phyloP scores from a whole-genome alignment of 2,797 vertebrate species.

The Amphiprion clarkii region DNA sequence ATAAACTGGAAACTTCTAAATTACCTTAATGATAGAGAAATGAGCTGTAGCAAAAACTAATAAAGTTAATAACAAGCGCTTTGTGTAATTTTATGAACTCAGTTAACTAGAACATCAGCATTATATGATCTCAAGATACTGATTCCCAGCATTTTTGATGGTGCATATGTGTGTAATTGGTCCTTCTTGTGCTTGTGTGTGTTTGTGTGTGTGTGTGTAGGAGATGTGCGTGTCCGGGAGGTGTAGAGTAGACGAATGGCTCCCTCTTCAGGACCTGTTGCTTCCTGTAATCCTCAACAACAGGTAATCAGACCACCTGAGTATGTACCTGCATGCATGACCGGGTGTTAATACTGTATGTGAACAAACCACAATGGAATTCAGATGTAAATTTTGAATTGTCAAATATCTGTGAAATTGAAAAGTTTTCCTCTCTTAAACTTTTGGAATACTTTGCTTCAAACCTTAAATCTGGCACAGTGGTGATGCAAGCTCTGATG shows the following conservation, averaged over 20 bases:
- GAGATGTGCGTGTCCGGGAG: slow-evolving; percentile 84
- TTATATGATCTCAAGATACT: slow-evolving; percentile 13
- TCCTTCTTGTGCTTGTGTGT: slow-evolving; percentile 2
- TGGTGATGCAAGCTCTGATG: slow-evolving; percentile 57
- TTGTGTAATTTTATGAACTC: slow-evolving; percentile 10
- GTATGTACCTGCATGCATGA: slow-evolving; percentile 5
- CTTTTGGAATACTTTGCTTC: slow-evolving; percentile 60
- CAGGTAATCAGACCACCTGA: slow-evolving; percentile 75
- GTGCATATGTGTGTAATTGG: slow-evolving; percentile 7
- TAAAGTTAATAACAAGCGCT: slow-evolving; percentile 6
- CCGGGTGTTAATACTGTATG: slow-evolving; percentile 13
- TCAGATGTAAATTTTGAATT: slow-evolving; percentile 33
- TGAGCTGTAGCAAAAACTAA: not conserved
- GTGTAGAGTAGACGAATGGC: slow-evolving; percentile 74
- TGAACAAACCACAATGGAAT: slow-evolving; percentile 21
- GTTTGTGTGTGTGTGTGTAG: slow-evolving; percentile 72
- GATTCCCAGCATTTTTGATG: not conserved
- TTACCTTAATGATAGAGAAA: not conserved
- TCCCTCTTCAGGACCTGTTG: slow-evolving; percentile 86
- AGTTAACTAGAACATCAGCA: slow-evolving; percentile 2
- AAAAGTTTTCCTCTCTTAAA: slow-evolving; percentile 67
- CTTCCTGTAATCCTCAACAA: slow-evolving; percentile 86
- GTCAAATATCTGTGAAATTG: slow-evolving; percentile 68
- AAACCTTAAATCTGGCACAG: slow-evolving; percentile 72
- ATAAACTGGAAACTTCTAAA: slow-evolving; percentile 11